phyloP scores from a whole-genome alignment of 2,113 vertebrate genomes.

The Thalassarche chlororhynchos region DNA sequence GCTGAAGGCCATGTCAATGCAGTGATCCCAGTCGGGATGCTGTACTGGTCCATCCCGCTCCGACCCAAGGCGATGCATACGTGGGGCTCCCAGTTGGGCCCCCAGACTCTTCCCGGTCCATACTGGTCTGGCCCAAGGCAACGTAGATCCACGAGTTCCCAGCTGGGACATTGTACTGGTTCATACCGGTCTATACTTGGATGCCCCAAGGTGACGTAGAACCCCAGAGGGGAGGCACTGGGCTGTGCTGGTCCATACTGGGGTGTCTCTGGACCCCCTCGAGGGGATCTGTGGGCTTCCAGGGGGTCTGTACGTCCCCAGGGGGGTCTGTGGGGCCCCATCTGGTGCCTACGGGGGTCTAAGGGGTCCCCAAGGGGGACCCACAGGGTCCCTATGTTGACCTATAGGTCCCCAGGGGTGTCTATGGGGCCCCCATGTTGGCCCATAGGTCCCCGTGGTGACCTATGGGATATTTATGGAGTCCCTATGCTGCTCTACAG shows the following conservation, averaged over 20 bases:
- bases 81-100: neutral
- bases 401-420: neutral
- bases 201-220: rapidly evolving
- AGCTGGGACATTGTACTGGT: rapidly evolving
- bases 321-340: neutral
- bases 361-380: neutral
- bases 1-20: neutral
- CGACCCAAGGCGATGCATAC: neutral
- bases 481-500: neutral
- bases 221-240: neutral
- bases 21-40: neutral
- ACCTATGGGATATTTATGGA: too few relatives aligned
- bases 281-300: too few relatives aligned
- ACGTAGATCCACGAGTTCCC: neutral
- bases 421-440: neutral
- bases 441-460: neutral
- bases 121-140: neutral
- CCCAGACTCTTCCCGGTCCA: neutral
- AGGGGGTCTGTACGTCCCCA: too few relatives aligned
- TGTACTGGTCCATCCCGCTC: neutral
- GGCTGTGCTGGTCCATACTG: neutral
- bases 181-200: neutral
- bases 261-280: neutral
- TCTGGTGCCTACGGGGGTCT: too few relatives aligned
- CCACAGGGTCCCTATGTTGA: rapidly evolving